A percentile compares a stretch with the other conserved stretches of the same genome.
Evolutionary conservation across 2,888 invertebrate genomes (phyloP).

Genomic region (Drepanosiphum platanoidis): DNA sequence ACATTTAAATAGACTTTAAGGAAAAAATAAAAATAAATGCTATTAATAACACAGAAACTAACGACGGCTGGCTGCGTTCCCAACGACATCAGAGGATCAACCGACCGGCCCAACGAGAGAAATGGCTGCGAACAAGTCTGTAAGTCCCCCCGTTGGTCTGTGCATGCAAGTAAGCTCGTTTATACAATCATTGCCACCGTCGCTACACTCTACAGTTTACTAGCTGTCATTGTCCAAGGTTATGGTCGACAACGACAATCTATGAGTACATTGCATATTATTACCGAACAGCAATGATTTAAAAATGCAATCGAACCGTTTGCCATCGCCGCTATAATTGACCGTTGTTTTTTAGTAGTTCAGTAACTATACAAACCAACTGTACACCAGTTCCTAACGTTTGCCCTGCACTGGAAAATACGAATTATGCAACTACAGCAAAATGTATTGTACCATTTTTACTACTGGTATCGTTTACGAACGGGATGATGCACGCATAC

Average conservation of each 20-base stretch:
- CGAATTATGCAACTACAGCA: not conserved
- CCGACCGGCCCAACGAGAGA: not conserved
- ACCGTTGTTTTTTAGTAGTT: not conserved
- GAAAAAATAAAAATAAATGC: not conserved
- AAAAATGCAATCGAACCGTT: not conserved
- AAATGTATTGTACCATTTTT: not conserved
- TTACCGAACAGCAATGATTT: not conserved
- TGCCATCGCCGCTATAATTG: not conserved
- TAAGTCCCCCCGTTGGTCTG: not conserved
- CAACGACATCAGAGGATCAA: not conserved
- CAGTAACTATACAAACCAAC: no score
- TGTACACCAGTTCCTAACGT: not conserved
- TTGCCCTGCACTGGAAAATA: not conserved
- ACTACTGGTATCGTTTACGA: not conserved
- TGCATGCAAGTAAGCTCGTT: not conserved
- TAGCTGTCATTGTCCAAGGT: constrained; percentile 44
- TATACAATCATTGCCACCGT: not conserved
- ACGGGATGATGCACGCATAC: not conserved
- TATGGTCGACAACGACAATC: constrained; percentile 33
- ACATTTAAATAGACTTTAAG: not conserved
- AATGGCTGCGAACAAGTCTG: not conserved
- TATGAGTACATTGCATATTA: not conserved
- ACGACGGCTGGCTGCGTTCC: not conserved
- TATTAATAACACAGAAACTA: constrained; percentile 9
- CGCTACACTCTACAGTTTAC: not conserved